phyloP scores from a whole-genome alignment of 2,113 vertebrate species.

The Phasianus colchicus region DNA sequence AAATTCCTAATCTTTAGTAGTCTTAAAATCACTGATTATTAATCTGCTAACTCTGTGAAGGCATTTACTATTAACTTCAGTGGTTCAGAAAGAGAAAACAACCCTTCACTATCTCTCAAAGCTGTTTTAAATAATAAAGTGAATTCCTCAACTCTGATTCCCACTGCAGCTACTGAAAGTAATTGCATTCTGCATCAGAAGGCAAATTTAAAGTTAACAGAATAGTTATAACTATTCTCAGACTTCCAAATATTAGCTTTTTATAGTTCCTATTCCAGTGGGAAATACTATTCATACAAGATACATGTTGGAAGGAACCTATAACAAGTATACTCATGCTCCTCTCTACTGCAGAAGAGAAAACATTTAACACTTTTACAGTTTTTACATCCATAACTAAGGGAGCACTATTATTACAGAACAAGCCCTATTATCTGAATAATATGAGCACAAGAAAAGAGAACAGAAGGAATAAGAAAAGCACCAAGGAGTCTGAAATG shows the following conservation, averaged over 20 bases:
- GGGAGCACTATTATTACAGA: not conserved
- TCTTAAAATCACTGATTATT: conserved; percentile 56
- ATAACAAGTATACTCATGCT: not conserved
- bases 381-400: not conserved
- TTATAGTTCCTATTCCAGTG: not conserved
- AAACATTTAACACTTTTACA: not conserved
- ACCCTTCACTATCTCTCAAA: not conserved
- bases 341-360: not conserved
- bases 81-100: conserved; percentile 14
- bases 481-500: not conserved
- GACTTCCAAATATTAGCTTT: not conserved
- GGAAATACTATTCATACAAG: not conserved
- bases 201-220: not conserved
- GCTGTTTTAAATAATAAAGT: conserved; percentile 43
- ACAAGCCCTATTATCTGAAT: not conserved
- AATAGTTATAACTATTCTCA: not conserved
- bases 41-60: conserved; percentile 48
- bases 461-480: not conserved
- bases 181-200: conserved; percentile 18
- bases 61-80: conserved; percentile 38
- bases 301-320: not conserved
- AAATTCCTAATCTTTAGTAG: conserved; percentile 59
- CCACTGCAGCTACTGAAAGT: not conserved
- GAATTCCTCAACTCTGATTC: conserved; percentile 43
- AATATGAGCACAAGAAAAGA: not conserved